Conservation (phyloP, 2,888 invertebrate species). For the Cistogaster globosa region DNA sequence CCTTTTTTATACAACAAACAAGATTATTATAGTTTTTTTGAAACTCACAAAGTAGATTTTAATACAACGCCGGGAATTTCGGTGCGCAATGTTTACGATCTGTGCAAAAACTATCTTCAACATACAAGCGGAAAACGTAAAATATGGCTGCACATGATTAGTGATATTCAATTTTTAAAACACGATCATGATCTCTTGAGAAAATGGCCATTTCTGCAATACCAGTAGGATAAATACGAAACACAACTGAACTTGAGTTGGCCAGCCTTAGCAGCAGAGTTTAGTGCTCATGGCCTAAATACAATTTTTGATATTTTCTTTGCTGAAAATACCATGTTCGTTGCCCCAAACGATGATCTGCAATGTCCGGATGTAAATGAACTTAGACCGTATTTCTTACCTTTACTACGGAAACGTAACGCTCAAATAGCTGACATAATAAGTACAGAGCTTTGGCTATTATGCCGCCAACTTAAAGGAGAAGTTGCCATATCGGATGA, state of each 20-base stretch:
- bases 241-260: conserved; percentile 74
- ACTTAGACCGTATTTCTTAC: conserved; percentile 68
- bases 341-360: conserved; percentile 75
- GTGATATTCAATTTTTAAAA: conserved; percentile 75
- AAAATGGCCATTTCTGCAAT: conserved; percentile 78
- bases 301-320: conserved; percentile 79
- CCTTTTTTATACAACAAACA: conserved; percentile 79
- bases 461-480: conserved; percentile 75
- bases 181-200: conserved; percentile 70
- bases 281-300: conserved; percentile 78
- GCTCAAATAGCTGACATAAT: conserved; percentile 77
- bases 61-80: conserved; percentile 75
- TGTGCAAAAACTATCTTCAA: conserved; percentile 72
- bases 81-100: conserved; percentile 76
- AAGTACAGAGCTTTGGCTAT: conserved; percentile 76
- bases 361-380: conserved; percentile 74
- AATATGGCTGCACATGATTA: conserved; percentile 74
- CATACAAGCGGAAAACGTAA: conserved; percentile 19
- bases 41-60: conserved; percentile 74
- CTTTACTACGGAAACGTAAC: conserved; percentile 73
- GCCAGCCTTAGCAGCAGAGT: conserved; percentile 76
- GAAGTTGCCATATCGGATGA: conserved; percentile 46
- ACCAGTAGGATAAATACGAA: conserved; percentile 76
- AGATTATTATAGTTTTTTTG: conserved; percentile 78
- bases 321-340: conserved; percentile 77